A percentile compares a stretch with the other conserved stretches of the same genome.
These are phyloP conservation scores for Hyposoter didymator DNA, from an alignment of 2,888 invertebrate genomes.

Conservation along the genomic window DNA sequence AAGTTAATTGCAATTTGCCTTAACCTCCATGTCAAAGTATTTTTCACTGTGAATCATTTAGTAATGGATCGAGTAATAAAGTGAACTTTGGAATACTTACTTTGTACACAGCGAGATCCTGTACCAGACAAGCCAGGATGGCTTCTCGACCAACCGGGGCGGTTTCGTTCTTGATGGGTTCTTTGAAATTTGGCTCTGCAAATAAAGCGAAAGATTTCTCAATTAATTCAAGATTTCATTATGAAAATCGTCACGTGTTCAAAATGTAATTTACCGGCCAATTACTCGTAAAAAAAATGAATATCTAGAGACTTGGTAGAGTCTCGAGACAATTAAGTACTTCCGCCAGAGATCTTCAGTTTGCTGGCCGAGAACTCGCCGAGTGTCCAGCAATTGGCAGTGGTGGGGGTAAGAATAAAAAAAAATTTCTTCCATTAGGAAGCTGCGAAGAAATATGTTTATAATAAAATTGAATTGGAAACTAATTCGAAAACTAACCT, in stretches of 20 bases:
- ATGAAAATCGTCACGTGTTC: background rate
- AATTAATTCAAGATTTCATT: background rate
- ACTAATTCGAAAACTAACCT: no score
- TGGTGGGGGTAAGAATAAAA: no score
- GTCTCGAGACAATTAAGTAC: no score
- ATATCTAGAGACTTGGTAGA: no score
- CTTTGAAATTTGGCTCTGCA: conserved; percentile 93
- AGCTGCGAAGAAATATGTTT: no score
- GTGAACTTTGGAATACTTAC: conserved; percentile 84
- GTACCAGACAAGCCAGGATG: conserved; percentile 91
- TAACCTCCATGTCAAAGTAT: background rate
- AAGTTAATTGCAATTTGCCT: background rate
- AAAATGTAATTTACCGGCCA: background rate
- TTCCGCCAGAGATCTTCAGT: no score
- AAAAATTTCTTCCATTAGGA: no score
- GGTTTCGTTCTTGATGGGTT: conserved; percentile 93
- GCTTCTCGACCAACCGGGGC: conserved; percentile 94
- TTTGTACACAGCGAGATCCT: conserved; percentile 93
- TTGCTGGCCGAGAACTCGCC: no score
- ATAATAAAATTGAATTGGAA: no score
- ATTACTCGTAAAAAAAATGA: no score
- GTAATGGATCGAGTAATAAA: background rate
- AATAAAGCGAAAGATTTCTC: conserved; percentile 79
- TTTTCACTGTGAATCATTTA: background rate
- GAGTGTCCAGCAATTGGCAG: no score